Evolutionary conservation across 2,797 vertebrate genomes (phyloP).

Genomic region (Spheniscus humboldti): DNA sequence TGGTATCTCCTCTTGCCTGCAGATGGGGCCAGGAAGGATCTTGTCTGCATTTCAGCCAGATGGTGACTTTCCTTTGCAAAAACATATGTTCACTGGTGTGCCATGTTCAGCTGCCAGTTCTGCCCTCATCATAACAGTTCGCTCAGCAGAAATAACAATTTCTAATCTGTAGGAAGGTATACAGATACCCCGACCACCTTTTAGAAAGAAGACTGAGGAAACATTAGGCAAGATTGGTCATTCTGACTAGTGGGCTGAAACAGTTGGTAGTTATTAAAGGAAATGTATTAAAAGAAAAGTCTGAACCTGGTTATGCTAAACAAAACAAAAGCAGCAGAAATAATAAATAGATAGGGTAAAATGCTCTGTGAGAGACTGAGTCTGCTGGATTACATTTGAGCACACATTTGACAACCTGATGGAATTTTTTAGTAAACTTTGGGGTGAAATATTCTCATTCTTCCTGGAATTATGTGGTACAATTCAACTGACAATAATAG

Average conservation of each 20-base stretch:
- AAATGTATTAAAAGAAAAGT: neutral
- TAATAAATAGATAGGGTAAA: neutral
- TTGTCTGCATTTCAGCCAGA: neutral
- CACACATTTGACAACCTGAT: neutral
- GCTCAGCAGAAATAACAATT: neutral
- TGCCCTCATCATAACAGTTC: neutral
- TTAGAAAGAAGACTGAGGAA: neutral
- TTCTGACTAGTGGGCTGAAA: neutral
- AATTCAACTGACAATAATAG: neutral
- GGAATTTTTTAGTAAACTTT: neutral
- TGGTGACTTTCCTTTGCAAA: neutral
- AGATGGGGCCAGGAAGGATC: neutral
- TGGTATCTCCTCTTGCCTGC: neutral
- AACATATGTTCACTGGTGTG: neutral
- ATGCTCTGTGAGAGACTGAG: neutral
- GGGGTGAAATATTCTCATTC: neutral
- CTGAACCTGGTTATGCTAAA: neutral
- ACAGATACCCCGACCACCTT: neutral
- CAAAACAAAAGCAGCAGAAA: neutral
- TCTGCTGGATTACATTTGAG: neutral
- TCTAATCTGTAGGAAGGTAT: neutral
- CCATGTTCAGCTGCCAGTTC: neutral
- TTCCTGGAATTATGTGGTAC: neutral
- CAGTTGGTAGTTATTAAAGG: neutral
- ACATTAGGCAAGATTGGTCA: neutral